Conservation (phyloP, 1,140 invertebrate species). For the Drosophila equinoxialis region DNA sequence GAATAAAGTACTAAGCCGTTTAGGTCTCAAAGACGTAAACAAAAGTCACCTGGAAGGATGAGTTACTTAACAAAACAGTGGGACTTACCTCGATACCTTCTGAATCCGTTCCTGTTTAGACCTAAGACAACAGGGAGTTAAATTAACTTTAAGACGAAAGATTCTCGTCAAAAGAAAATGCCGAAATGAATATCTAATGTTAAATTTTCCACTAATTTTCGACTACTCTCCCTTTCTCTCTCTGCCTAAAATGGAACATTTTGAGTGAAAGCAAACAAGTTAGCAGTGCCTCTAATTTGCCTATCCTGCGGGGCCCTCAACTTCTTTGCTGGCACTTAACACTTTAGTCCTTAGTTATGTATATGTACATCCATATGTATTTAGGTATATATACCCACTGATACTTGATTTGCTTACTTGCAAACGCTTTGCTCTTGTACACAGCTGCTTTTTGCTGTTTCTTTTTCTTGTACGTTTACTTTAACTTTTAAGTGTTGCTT, state of each 20-base stretch:
- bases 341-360: constrained; percentile 14
- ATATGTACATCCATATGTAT: background rate
- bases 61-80: too few relatives aligned
- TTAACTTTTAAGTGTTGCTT: constrained; percentile 79
- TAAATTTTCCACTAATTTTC: constrained; percentile 7
- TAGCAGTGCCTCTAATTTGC: constrained; percentile 1
- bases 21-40: too few relatives aligned
- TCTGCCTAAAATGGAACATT: background rate
- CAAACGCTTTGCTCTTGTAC: constrained; percentile 30
- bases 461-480: constrained; percentile 58
- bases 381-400: background rate
- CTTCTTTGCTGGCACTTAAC: constrained; percentile 7
- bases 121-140: constrained; percentile 47
- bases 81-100: background rate
- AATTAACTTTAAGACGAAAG: constrained; percentile 13
- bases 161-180: constrained; percentile 3
- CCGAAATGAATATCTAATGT: constrained; percentile 11
- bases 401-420: constrained; percentile 34
- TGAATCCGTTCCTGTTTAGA: constrained; percentile 6
- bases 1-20: too few relatives aligned
- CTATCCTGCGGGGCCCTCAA: constrained; percentile 9
- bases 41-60: too few relatives aligned
- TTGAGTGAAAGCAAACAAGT: background rate
- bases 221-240: background rate
- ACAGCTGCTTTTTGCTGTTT: constrained; percentile 14